phyloP scores from a whole-genome alignment of 2,888 invertebrate species.

The Cataglyphis altisquamis region DNA sequence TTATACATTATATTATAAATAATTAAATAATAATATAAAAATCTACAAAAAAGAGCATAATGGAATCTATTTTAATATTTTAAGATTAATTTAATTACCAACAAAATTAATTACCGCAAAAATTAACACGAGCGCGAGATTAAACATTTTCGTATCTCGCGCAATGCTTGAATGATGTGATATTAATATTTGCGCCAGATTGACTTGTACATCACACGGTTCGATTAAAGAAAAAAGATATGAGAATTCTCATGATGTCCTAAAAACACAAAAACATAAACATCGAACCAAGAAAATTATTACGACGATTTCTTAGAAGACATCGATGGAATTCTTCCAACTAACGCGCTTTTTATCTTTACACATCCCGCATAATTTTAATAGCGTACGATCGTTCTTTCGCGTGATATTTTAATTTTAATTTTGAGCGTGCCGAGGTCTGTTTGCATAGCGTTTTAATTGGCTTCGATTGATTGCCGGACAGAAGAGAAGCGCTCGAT shows the following conservation, averaged over 20 bases:
- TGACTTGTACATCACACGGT: slow-evolving; percentile 67
- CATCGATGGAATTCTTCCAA: slow-evolving; percentile 56
- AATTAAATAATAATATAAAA: not conserved
- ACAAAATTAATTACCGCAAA: not conserved
- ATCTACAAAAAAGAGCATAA: not conserved
- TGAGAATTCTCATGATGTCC: slow-evolving; percentile 65
- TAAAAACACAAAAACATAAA: slow-evolving; percentile 65
- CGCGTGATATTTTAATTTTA: slow-evolving; percentile 34
- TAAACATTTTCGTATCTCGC: slow-evolving; percentile 31
- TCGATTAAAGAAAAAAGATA: slow-evolving; percentile 45
- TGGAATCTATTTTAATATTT: not conserved
- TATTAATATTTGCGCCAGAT: slow-evolving; percentile 75
- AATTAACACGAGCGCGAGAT: not conserved
- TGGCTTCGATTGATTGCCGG: slow-evolving; percentile 41
- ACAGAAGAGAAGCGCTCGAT: slow-evolving; percentile 26
- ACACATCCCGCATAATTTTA: slow-evolving; percentile 9
- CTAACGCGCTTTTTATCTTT: slow-evolving; percentile 16
- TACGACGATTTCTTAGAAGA: slow-evolving; percentile 65
- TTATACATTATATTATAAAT: not conserved
- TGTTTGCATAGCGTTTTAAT: slow-evolving; percentile 39
- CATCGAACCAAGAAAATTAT: slow-evolving; percentile 68
- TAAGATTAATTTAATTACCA: not conserved
- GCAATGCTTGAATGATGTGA: slow-evolving; percentile 63
- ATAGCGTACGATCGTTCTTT: not conserved
- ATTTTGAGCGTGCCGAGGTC: slow-evolving; percentile 21